Conservation (phyloP, 2,888 invertebrate species). For the Euplagia quadripunctaria region DNA sequence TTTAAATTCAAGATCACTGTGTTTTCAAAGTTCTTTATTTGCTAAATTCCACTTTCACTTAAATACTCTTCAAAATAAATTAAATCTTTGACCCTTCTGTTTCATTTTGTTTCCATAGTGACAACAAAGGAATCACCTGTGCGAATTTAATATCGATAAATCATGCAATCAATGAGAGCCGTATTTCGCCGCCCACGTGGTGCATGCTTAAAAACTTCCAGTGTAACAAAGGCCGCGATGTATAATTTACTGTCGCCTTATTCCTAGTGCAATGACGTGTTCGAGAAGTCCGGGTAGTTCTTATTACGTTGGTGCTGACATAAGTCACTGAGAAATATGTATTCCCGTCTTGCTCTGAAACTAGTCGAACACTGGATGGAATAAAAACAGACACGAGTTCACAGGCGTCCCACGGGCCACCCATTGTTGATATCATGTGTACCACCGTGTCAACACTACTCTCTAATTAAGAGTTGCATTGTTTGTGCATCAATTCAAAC, state of each 20-base stretch:
- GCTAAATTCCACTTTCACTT: constrained; percentile 46
- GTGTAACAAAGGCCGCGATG: constrained; percentile 57
- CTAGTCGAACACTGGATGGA: constrained; percentile 61
- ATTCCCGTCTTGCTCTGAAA: constrained; percentile 48
- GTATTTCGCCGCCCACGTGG: constrained; percentile 59
- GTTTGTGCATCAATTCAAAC: constrained; percentile 24
- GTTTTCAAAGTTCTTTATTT: constrained; percentile 44
- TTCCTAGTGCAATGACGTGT: constrained; percentile 36
- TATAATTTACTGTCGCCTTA: constrained; percentile 50
- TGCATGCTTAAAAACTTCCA: constrained; percentile 52
- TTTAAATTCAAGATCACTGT: constrained; percentile 50
- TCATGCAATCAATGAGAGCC: constrained; percentile 66
- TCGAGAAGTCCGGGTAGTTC: constrained; percentile 37
- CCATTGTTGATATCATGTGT: constrained; percentile 62
- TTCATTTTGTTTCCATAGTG: constrained; percentile 50
- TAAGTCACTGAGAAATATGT: constrained; percentile 42
- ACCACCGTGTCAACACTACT: constrained; percentile 54
- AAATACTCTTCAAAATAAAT: constrained; percentile 35
- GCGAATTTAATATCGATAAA: constrained; percentile 72
- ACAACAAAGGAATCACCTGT: constrained; percentile 62
- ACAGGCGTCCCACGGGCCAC: constrained; percentile 69
- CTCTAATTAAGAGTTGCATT: constrained; percentile 37
- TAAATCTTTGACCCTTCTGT: constrained; percentile 40
- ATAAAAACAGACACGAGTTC: constrained; percentile 75
- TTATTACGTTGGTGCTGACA: constrained; percentile 47